A percentile compares a stretch with the other conserved stretches of the same genome.
Evolutionary conservation across 2,888 invertebrate genomes (phyloP).

Genomic region (Drosophila barbarae): DNA sequence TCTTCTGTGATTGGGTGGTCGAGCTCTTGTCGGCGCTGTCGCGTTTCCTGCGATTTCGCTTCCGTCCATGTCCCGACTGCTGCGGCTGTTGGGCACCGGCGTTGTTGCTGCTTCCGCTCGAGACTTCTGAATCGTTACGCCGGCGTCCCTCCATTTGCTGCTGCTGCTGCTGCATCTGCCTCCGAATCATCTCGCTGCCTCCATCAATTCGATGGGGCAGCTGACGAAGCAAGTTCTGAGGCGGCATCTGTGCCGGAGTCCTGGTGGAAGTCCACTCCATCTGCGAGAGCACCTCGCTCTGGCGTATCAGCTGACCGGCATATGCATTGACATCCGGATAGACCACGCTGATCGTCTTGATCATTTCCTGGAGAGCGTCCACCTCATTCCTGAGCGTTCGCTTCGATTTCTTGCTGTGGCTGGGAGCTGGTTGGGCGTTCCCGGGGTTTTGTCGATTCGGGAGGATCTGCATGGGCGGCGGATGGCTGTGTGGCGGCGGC

Average conservation of each 20-base stretch:
- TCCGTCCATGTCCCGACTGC: slow-evolving; percentile 13
- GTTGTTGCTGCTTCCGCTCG: slow-evolving; percentile 53
- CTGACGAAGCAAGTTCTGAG: not conserved
- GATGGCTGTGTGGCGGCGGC: not conserved
- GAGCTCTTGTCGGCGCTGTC: slow-evolving; percentile 22
- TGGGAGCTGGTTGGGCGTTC: not conserved
- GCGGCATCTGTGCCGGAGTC: not conserved
- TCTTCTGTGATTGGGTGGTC: slow-evolving; percentile 26
- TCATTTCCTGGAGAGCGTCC: slow-evolving; percentile 55
- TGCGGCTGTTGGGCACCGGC: slow-evolving; percentile 13
- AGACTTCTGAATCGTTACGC: slow-evolving; percentile 53
- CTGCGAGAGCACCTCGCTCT: slow-evolving; percentile 52
- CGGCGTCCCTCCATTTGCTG: not conserved
- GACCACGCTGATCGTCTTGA: slow-evolving; percentile 21
- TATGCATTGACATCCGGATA: slow-evolving; percentile 47
- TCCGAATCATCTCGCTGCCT: slow-evolving; percentile 33
- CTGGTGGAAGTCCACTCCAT: slow-evolving; percentile 43
- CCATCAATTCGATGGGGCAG: slow-evolving; percentile 40
- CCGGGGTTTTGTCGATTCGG: not conserved
- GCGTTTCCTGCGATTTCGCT: slow-evolving; percentile 43
- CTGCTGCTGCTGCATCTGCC: slow-evolving; percentile 17
- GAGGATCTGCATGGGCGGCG: slow-evolving; percentile 4
- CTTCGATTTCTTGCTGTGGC: slow-evolving; percentile 29
- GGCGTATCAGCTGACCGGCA: slow-evolving; percentile 47
- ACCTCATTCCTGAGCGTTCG: slow-evolving; percentile 50